These are phyloP conservation scores for Mystacides longicornis DNA, from an alignment of 2,888 invertebrate species.

Conservation along the genomic window DNA sequence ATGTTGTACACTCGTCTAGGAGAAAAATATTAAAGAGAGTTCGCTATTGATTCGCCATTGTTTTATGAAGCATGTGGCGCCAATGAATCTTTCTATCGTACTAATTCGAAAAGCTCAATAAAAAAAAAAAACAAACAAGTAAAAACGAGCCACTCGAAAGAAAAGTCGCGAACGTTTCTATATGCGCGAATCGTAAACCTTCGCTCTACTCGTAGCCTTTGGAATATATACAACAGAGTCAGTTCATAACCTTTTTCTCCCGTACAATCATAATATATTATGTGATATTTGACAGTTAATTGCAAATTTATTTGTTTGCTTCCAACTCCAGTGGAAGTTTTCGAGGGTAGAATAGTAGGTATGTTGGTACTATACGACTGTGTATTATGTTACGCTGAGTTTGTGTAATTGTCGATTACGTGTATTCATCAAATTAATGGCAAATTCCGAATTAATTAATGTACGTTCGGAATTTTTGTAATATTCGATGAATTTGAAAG, in stretches of 20 bases:
- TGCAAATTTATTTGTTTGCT: conserved; percentile 2
- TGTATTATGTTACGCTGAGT: too few species aligned
- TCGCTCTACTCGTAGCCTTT: background rate
- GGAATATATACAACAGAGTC: background rate
- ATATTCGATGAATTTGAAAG: too few species aligned
- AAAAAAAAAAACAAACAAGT: too few species aligned
- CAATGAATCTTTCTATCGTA: conserved; percentile 9
- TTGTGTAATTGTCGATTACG: too few species aligned
- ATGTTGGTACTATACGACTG: too few species aligned
- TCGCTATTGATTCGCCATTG: conserved; percentile 11
- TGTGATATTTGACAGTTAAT: conserved; percentile 2
- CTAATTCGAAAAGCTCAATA: background rate
- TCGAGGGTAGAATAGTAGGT: background rate
- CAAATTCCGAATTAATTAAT: too few species aligned
- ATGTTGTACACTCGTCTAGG: too few species aligned
- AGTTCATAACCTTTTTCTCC: background rate
- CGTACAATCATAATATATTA: background rate
- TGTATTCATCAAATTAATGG: too few species aligned
- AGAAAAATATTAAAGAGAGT: background rate
- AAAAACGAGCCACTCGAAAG: background rate
- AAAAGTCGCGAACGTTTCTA: background rate
- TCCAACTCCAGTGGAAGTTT: background rate
- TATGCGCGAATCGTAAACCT: background rate
- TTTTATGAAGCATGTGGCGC: conserved; percentile 12
- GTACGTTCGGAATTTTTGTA: too few species aligned